Conservation (phyloP, 2,113 vertebrate genomes). For the Osmerus mordax region DNA sequence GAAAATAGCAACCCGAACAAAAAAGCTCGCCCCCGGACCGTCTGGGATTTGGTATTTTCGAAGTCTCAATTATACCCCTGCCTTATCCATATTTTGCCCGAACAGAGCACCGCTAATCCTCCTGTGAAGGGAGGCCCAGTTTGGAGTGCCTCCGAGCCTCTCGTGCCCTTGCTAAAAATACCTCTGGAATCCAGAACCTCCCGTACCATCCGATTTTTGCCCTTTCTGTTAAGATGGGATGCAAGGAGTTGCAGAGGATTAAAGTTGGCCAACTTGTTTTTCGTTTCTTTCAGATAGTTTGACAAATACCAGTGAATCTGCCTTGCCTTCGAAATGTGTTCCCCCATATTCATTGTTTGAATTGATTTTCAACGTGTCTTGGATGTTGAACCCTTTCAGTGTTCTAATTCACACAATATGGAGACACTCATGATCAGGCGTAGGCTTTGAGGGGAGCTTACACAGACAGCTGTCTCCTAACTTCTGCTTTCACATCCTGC, state of each 20-base stretch:
- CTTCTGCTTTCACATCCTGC: neutral
- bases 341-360: too few relatives aligned
- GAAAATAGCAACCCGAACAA: slow-evolving; percentile 24
- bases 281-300: too few relatives aligned
- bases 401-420: too few relatives aligned
- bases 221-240: slow-evolving; percentile 1
- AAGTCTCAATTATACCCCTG: slow-evolving; percentile 36
- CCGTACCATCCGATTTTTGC: neutral
- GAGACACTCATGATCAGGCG: too few relatives aligned
- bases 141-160: slow-evolving; percentile 22
- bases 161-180: slow-evolving; percentile 36
- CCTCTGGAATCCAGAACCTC: slow-evolving; percentile 15
- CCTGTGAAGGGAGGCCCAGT: slow-evolving; percentile 40
- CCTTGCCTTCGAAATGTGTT: too few relatives aligned
- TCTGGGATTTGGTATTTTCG: slow-evolving; percentile 30
- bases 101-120: slow-evolving; percentile 33
- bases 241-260: neutral
- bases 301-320: too few relatives aligned
- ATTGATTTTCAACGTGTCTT: too few relatives aligned
- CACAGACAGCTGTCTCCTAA: neutral
- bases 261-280: neutral
- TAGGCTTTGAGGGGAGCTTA: too few relatives aligned
- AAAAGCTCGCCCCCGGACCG: slow-evolving; percentile 8
- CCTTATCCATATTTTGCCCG: slow-evolving; percentile 33
- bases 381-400: too few relatives aligned